A percentile compares a stretch with the other conserved stretches of the same genome.
These are phyloP conservation scores for Uloborus diversus DNA, from an alignment of 1,140 invertebrate genomes.

Conservation along the genomic window DNA sequence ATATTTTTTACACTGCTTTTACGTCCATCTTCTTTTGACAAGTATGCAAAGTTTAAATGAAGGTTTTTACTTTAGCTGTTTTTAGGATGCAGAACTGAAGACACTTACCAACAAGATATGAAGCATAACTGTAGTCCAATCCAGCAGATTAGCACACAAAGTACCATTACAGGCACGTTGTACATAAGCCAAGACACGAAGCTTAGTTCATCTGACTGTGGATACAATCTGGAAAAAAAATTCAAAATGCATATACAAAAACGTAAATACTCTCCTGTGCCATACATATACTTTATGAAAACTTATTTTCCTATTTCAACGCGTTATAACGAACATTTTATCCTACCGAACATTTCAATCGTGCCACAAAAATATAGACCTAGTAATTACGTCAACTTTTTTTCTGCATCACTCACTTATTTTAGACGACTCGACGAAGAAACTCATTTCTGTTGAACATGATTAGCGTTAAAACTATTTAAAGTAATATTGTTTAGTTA, in stretches of 20 bases:
- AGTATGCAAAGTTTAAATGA: not conserved
- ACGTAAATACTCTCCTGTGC: not conserved
- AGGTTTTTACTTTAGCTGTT: not conserved
- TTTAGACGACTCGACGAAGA: too few relatives aligned
- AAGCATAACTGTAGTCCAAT: constrained; percentile 74
- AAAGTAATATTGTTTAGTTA: too few relatives aligned
- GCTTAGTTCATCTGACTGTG: constrained; percentile 67
- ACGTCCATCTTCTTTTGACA: not conserved
- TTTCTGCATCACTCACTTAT: too few relatives aligned
- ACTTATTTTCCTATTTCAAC: not conserved
- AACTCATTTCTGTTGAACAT: too few relatives aligned
- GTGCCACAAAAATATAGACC: not conserved
- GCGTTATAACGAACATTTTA: not conserved
- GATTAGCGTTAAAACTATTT: too few relatives aligned
- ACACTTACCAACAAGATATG: constrained; percentile 65
- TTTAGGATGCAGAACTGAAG: not conserved
- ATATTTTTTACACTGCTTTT: not conserved
- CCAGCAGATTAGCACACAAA: constrained; percentile 78
- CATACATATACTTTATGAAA: not conserved
- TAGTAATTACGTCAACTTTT: not conserved
- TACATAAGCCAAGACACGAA: constrained; percentile 81
- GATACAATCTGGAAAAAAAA: constrained; percentile 36
- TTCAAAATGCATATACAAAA: too few relatives aligned
- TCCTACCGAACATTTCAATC: not conserved
- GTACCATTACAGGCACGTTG: constrained; percentile 74